Conservation (phyloP, 2,113 vertebrate species). For the Mustela nigripes region DNA sequence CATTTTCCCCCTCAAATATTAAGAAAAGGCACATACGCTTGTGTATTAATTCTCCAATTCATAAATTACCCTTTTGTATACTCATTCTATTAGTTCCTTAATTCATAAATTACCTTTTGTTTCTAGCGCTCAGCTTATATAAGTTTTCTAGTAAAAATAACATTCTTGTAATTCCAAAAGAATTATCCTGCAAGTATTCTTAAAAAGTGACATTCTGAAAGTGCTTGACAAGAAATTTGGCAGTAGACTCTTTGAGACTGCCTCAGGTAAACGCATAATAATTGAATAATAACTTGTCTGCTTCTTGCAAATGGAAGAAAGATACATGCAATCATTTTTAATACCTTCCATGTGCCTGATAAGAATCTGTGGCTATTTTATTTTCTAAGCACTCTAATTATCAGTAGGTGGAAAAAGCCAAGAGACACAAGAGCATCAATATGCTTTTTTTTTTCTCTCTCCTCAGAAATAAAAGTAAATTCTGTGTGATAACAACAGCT, state of each 20-base stretch:
- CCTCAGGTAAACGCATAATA: constrained; percentile 32
- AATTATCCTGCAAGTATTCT: neutral
- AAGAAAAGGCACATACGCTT: neutral
- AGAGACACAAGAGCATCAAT: constrained; percentile 3
- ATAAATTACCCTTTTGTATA: neutral
- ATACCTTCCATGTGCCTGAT: constrained; percentile 27
- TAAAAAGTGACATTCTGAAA: constrained; percentile 36
- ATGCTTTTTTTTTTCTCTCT: neutral
- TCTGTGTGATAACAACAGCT: constrained; percentile 32
- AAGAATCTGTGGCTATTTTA: constrained; percentile 58
- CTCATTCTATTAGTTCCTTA: neutral
- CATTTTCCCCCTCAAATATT: neutral
- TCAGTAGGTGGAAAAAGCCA: neutral
- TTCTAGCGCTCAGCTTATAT: neutral
- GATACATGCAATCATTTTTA: constrained; percentile 52
- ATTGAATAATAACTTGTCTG: constrained; percentile 52
- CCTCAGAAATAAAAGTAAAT: constrained; percentile 65
- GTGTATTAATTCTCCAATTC: neutral
- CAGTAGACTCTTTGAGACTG: neutral
- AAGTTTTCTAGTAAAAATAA: neutral
- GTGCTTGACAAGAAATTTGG: constrained; percentile 25
- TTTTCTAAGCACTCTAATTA: constrained; percentile 70
- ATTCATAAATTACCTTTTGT: neutral
- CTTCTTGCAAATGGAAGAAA: constrained; percentile 47
- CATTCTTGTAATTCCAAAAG: neutral